Percentiles rank a stretch among this genome's conserved stretches.
phyloP scores from a whole-genome alignment of 92 coral and sea anemone species.

The Heliopora coerulea region DNA sequence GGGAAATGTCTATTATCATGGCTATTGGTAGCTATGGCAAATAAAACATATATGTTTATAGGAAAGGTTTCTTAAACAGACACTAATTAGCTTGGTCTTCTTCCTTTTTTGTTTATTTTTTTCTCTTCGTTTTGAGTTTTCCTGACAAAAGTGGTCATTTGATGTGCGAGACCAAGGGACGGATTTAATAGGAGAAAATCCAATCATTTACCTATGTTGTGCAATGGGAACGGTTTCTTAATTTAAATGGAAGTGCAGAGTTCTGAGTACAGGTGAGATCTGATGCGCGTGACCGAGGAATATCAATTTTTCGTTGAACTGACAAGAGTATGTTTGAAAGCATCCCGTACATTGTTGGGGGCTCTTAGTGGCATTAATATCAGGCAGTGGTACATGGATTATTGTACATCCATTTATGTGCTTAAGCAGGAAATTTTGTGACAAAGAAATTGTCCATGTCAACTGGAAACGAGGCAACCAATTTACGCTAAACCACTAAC shows the following conservation, averaged over 20 bases:
- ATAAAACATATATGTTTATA: slow-evolving; percentile 26
- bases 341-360: slow-evolving; percentile 10
- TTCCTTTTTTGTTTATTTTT: too few relatives aligned
- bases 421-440: too few relatives aligned
- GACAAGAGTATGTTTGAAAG: neutral
- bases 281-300: neutral
- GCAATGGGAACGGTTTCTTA: neutral
- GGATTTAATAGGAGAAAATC: neutral
- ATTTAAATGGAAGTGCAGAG: neutral
- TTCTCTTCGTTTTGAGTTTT: neutral
- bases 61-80: slow-evolving; percentile 18
- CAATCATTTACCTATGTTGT: neutral
- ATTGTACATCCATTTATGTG: too few relatives aligned
- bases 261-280: neutral
- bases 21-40: neutral
- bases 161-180: neutral
- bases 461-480: too few relatives aligned
- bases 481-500: too few relatives aligned
- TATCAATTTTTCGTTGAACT: slow-evolving; percentile 6
- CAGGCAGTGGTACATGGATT: too few relatives aligned
- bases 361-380: slow-evolving; percentile 1
- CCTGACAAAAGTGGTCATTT: neutral
- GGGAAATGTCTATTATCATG: too few relatives aligned
- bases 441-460: too few relatives aligned
- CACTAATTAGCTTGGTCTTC: neutral